Percentiles rank a stretch among this genome's conserved stretches.
Conservation (phyloP, 2,797 vertebrate species). For the Zalophus californianus region DNA sequence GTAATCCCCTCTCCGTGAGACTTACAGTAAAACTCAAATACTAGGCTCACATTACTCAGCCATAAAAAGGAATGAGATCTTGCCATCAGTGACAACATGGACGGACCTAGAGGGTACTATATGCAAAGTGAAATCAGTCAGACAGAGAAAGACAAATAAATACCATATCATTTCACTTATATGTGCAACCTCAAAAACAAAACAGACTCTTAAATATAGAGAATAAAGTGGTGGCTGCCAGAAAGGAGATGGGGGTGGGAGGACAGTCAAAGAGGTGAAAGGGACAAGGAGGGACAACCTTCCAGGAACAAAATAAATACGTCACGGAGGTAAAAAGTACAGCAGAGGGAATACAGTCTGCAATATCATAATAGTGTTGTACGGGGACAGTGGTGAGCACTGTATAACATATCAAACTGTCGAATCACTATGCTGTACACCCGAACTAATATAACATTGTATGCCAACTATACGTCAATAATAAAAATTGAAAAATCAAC, state of each 20-base stretch:
- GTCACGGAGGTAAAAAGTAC: not conserved
- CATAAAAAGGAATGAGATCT: not conserved
- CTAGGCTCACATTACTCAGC: not conserved
- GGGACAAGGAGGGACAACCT: not conserved
- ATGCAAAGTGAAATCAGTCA: not conserved
- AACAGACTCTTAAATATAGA: not conserved
- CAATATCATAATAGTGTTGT: not conserved
- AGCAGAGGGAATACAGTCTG: not conserved
- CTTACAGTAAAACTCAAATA: constrained; percentile 22
- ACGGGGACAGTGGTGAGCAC: not conserved
- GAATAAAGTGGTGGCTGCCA: not conserved
- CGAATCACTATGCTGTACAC: not conserved
- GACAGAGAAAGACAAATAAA: not conserved
- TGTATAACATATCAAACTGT: not conserved
- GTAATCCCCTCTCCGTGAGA: constrained; percentile 31
- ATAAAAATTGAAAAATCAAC: not conserved
- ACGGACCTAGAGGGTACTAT: not conserved
- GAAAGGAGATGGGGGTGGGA: not conserved
- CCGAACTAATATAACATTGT: not conserved
- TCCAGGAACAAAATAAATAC: not conserved
- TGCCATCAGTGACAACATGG: not conserved
- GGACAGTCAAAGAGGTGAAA: not conserved
- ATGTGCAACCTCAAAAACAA: not conserved
- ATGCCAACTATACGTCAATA: not conserved
- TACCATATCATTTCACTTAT: not conserved